These are phyloP conservation scores for Melanargia galathea DNA, from an alignment of 2,888 invertebrate species.

Conservation along the genomic window DNA sequence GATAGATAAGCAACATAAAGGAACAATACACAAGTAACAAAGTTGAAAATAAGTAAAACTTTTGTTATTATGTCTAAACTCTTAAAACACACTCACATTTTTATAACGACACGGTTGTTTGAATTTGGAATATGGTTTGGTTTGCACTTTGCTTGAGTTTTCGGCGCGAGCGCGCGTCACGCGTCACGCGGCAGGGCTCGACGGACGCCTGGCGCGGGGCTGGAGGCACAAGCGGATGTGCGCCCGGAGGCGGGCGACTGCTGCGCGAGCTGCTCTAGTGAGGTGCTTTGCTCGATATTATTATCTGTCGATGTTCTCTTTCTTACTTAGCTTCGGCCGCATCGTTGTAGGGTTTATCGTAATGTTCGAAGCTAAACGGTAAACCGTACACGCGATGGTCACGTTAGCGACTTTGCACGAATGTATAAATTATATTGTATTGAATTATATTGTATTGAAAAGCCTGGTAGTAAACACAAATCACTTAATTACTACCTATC, in stretches of 20 bases:
- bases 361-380: too few species aligned
- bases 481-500: too few species aligned
- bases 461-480: too few species aligned
- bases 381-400: too few species aligned
- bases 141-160: slow-evolving; percentile 22
- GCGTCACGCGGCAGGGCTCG: slow-evolving; percentile 16
- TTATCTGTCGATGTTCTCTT: background rate
- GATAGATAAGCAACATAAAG: too few species aligned
- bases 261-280: slow-evolving; percentile 53
- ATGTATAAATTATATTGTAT: too few species aligned
- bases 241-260: slow-evolving; percentile 72
- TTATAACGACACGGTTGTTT: slow-evolving; percentile 4
- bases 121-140: slow-evolving; percentile 6
- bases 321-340: too few species aligned
- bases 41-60: background rate
- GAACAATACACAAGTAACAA: background rate
- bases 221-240: slow-evolving; percentile 79
- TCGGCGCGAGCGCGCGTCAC: slow-evolving; percentile 13
- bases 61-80: slow-evolving; percentile 16
- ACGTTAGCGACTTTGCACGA: too few species aligned
- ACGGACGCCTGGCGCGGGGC: slow-evolving; percentile 57
- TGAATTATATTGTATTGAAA: too few species aligned
- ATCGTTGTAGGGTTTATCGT: too few species aligned
- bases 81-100: slow-evolving; percentile 14
- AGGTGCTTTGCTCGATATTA: slow-evolving; percentile 43